Conservation (phyloP, 2,888 invertebrate species). For the Helobdella robusta region DNA sequence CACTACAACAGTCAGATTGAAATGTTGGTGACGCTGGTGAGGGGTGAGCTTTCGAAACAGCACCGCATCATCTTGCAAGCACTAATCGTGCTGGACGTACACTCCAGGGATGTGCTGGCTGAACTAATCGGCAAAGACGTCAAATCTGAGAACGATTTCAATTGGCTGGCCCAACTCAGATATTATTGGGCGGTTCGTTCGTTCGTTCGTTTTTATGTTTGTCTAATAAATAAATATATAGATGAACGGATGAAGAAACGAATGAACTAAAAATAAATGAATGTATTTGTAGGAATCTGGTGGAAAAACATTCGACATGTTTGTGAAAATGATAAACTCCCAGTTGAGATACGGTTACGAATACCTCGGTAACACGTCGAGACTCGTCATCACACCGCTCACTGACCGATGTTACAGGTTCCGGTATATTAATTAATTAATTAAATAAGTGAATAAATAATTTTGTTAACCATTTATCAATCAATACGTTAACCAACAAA, state of each 20-base stretch:
- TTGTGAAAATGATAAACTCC: constrained; percentile 50
- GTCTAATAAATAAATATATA: background rate
- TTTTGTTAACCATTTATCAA: background rate
- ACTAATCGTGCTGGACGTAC: constrained; percentile 66
- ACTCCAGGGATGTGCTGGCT: constrained; percentile 49
- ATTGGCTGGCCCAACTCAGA: constrained; percentile 51
- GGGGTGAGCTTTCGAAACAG: constrained; percentile 50
- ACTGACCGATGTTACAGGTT: constrained; percentile 53
- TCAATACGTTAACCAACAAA: no score
- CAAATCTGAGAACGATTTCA: constrained; percentile 48
- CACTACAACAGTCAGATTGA: constrained; percentile 30
- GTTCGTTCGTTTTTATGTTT: background rate
- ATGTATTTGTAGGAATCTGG: constrained; percentile 4
- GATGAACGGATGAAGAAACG: background rate
- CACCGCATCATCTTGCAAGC: constrained; percentile 50
- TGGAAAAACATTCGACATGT: constrained; percentile 3
- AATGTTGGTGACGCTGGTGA: constrained; percentile 52
- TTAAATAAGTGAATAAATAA: background rate
- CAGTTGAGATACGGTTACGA: constrained; percentile 52
- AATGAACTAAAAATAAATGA: background rate
- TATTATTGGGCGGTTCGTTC: constrained; percentile 46
- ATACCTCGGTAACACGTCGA: constrained; percentile 51
- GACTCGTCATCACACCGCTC: constrained; percentile 52
- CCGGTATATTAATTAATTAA: background rate
- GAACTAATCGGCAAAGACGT: constrained; percentile 43